A percentile compares a stretch with the other conserved stretches of the same genome.
Conservation (phyloP, 2,113 vertebrate species). For the Sylvia atricapilla region DNA sequence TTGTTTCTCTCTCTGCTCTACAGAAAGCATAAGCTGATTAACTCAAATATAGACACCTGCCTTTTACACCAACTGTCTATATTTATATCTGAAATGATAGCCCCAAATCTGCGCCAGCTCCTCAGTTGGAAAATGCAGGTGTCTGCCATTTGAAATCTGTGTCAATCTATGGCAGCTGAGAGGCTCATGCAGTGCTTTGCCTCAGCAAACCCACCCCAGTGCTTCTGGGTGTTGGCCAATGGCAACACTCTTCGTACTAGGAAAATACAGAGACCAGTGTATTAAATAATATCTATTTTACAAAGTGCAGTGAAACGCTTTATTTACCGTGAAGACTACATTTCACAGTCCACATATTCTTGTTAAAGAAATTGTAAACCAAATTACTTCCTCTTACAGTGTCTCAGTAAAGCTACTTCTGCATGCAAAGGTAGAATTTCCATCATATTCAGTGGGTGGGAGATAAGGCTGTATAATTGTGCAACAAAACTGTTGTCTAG, state of each 20-base stretch:
- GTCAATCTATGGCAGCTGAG: neutral
- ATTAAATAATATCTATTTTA: neutral
- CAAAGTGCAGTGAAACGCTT: neutral
- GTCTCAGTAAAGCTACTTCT: neutral
- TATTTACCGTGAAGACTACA: neutral
- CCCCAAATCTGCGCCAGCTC: neutral
- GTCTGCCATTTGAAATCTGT: constrained; percentile 4
- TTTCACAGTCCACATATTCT: neutral
- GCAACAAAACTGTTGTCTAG: neutral
- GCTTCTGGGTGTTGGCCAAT: neutral
- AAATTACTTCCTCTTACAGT: constrained; percentile 15
- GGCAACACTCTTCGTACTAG: neutral
- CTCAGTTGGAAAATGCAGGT: neutral
- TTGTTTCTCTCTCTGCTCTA: neutral
- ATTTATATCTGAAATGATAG: constrained; percentile 2
- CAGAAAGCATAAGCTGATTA: neutral
- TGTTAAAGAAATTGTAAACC: neutral
- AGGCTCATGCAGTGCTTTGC: neutral
- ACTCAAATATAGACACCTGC: constrained; percentile 12
- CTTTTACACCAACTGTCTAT: neutral
- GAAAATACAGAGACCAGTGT: neutral
- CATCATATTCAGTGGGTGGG: neutral
- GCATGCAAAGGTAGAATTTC: neutral
- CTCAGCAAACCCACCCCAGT: neutral
- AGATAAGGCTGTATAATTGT: neutral